Base-by-base conservation (phyloP, 2,113 vertebrate species). In the Seriola dumerili region DNA sequence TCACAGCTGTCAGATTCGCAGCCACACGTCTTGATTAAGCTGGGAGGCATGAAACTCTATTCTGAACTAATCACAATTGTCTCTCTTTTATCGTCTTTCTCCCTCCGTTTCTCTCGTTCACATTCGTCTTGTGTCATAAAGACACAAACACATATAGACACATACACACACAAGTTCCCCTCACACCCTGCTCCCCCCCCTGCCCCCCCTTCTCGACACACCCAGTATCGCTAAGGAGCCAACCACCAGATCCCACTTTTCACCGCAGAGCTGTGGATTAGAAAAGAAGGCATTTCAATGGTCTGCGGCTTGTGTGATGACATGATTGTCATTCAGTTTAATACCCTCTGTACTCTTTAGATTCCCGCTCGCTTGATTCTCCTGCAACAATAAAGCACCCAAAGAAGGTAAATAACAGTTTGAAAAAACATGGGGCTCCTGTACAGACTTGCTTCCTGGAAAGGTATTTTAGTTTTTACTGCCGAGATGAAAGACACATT, bases 31-130 rank as follows among this genome's bases (percentile, higher is more conserved):
- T 77, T 19, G 38, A 44, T 80, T 78, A 58, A 86, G 87, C 93
- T 91, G 29, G 65, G 46, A 92, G 91, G 90, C 93, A 89, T 90
- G 86, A 91, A 93, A 94, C 87, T 72, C 46, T 87, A 92, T 67
- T 68, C 85, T 32, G n/a, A 80, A 36, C 63, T 83, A 78, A 92
- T 91, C 78, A 84, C 48, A 5, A 42, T 65, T 46, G 73, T 81
- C 62, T 88, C 81, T 57, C 78, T 71, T 74, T 85, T 61, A 89
- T 81, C 62, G 80, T 90, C 76, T 69, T 54, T 80, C 63, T 85
- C 66, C 59, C 63, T 70, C 66, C 32, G 9, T 2, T 34, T 74
- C 25, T 76, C 57, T 71, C 66, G n/a, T 52, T 67, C 77, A 29
- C 36, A 23, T 32, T 58, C 14, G 0, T 40, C 55, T 78, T 67